These are phyloP conservation scores for Eurytoma californica DNA, from an alignment of 2,888 invertebrate genomes.

Conservation along the genomic window DNA sequence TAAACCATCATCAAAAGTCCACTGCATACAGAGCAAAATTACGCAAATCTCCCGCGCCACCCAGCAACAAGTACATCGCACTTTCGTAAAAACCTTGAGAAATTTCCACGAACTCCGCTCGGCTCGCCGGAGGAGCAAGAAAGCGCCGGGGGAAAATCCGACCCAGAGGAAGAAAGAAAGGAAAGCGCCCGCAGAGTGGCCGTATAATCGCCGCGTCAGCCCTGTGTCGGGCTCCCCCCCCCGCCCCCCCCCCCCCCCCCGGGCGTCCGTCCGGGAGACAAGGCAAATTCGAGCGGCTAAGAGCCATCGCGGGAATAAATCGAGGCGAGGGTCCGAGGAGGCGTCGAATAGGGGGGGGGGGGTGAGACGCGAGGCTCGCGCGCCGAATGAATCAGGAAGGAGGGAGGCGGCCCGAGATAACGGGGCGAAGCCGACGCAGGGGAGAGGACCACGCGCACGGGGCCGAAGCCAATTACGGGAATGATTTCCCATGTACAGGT, in stretches of 20 bases:
- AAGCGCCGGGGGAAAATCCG: not conserved
- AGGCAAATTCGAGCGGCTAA: not conserved
- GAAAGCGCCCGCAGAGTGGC: not conserved
- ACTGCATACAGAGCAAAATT: too few relatives aligned
- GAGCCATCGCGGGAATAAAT: slow-evolving; percentile 9
- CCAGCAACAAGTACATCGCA: not conserved
- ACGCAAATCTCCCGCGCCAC: too few relatives aligned
- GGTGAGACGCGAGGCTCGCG: not conserved
- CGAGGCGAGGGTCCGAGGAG: slow-evolving; percentile 2
- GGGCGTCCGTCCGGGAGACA: not conserved
- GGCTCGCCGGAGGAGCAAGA: not conserved
- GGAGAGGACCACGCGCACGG: not conserved
- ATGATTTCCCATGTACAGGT: slow-evolving; percentile 12
- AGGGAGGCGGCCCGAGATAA: not conserved
- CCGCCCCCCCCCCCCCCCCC: not conserved
- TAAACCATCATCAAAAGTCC: too few relatives aligned
- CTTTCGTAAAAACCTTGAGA: not conserved
- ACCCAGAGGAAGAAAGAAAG: not conserved
- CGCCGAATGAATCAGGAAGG: not conserved
- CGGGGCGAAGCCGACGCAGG: not conserved
- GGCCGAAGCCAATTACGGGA: slow-evolving; percentile 30
- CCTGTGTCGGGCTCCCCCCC: not conserved
- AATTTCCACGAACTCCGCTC: not conserved
- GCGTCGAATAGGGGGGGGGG: not conserved
- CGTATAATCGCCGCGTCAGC: slow-evolving; percentile 7